Base-by-base conservation (phyloP, 1,140 invertebrate species). In the Rhyacophila brunnea region DNA sequence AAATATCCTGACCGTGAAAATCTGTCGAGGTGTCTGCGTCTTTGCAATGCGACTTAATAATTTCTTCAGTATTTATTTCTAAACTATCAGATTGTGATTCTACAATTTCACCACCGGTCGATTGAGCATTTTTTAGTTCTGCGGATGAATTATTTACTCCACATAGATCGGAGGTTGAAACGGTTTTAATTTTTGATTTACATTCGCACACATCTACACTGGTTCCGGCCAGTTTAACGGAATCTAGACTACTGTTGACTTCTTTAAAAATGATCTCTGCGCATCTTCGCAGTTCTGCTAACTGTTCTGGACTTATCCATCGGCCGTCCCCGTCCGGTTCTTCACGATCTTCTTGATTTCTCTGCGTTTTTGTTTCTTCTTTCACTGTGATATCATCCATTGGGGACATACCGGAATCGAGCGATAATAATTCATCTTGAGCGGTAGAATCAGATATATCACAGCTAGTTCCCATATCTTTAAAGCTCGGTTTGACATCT, bases 381-480 rank as follows among this genome's bases (percentile, higher is more conserved):
- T 32, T 45, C 10, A 36, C 23, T 0, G 14, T 28, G 5, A 44
- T 19, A 18, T 28, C 40, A 17, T 58, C 56, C 13, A 34, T 38
- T 6, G 56, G 56, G 4, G 58, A 56, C 14, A 54, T 42, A 28
- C 38, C 54, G 2, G 58, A 58, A n/a, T 48, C 52, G 1, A 38
- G 19, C 0, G 55, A 62, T 5, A 28, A 9, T 9, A 28, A 28
- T 13, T n/a, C 11, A 20, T 53, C 51, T n/a, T 49, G 28, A 11
- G 52, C 48, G n/a, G 40, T 9, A 17, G 53, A 52, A 34, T 65
- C 60, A 19, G 52, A 40, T 17, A 65, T 59, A 32, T 65, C 64
- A 19, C 60, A 65, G 35, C 55, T 61, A 14, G 63, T 65, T 10
- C 54, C 58, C 55, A 65, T 61, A 32, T 65, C 63, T 58, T 65